Percentiles rank a stretch among this genome's conserved stretches.
Evolutionary conservation across 2,888 invertebrate species (phyloP).

Genomic region (Dyspetes luteomarginatus): DNA sequence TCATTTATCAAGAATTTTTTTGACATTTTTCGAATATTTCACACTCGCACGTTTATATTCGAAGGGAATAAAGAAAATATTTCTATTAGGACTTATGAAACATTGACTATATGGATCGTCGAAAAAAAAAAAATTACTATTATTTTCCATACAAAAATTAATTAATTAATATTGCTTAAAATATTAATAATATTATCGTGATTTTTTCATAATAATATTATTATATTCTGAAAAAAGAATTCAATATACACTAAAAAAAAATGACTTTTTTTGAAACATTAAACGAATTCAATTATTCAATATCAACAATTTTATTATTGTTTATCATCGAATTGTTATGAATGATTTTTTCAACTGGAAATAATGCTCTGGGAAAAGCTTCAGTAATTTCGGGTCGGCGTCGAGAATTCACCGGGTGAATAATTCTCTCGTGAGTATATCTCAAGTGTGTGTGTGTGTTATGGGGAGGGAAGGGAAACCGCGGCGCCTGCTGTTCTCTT

Average conservation of each 20-base stretch:
- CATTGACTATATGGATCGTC: no score
- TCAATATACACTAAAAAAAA: no score
- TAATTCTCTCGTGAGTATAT: conserved; percentile 26
- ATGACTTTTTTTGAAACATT: no score
- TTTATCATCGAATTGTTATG: background rate
- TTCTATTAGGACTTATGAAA: no score
- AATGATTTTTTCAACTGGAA: background rate
- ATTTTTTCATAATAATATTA: no score
- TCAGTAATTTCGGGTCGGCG: conserved; percentile 49
- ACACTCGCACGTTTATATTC: background rate
- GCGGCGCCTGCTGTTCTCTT: conserved; percentile 60
- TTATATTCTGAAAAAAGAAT: no score
- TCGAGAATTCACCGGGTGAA: conserved; percentile 54
- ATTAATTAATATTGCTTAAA: no score
- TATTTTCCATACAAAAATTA: no score
- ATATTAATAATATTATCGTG: no score
- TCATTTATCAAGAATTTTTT: background rate
- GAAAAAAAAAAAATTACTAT: no score
- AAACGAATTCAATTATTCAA: no score
- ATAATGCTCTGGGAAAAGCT: background rate
- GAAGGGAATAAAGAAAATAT: background rate
- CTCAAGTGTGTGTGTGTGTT: conserved; percentile 11
- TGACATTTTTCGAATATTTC: background rate
- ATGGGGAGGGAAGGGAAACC: background rate
- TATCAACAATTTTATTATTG: background rate